These are phyloP conservation scores for Megamerina dolium DNA, from an alignment of 2,888 invertebrate species.

Conservation along the genomic window DNA sequence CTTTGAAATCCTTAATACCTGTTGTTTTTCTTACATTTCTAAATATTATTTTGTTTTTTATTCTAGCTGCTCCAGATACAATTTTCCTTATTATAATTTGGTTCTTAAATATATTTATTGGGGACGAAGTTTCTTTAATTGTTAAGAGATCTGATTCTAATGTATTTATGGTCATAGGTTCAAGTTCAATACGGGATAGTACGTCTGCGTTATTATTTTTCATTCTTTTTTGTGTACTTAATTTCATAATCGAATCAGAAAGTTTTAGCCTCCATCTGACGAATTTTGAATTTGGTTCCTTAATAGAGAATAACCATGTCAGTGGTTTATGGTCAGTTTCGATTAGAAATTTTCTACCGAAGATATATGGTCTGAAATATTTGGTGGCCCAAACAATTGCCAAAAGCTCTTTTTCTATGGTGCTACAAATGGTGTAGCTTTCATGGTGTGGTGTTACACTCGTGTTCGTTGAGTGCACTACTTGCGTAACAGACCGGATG, in stretches of 20 bases:
- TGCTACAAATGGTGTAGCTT: conserved; percentile 15
- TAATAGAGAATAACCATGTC: too few species aligned
- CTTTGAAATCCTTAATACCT: not conserved
- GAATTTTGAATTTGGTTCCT: conserved; percentile 8
- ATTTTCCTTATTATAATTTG: not conserved
- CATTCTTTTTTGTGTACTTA: conserved; percentile 7
- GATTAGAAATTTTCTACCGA: conserved; percentile 9
- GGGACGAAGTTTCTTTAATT: conserved; percentile 2
- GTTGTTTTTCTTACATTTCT: too few species aligned
- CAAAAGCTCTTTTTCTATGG: conserved; percentile 12
- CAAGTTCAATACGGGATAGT: conserved; percentile 10
- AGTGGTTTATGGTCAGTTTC: too few species aligned
- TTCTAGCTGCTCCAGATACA: not conserved
- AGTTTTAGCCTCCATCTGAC: conserved; percentile 3
- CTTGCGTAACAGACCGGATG: conserved; percentile 12
- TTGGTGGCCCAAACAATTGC: too few species aligned
- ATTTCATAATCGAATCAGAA: conserved; percentile 16
- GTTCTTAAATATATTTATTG: too few species aligned
- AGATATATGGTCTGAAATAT: conserved; percentile 13
- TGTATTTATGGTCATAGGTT: conserved; percentile 4
- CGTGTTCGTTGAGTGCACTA: conserved; percentile 13
- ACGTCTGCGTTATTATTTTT: conserved; percentile 13
- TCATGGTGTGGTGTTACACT: too few species aligned
- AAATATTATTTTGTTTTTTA: not conserved
- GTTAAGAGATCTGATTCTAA: conserved; percentile 4